Base-by-base conservation (phyloP, 2,888 invertebrate species). In the Drosophila cognata region DNA sequence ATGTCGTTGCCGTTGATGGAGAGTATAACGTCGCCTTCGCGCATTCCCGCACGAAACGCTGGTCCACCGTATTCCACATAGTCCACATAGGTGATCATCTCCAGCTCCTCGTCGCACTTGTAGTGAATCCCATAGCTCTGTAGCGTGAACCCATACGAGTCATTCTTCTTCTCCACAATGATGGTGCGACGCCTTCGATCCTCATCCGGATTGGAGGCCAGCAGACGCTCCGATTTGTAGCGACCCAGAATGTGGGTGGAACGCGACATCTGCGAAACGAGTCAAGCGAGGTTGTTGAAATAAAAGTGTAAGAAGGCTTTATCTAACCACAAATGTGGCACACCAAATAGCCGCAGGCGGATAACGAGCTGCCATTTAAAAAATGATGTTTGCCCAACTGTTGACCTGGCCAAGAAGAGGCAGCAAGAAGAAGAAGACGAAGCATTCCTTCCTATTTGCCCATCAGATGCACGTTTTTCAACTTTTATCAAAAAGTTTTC, bases 111-210 rank as follows among this genome's bases (percentile, higher is more conserved):
- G 88, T 97, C 98, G 94, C 96, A 96, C 92, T 98, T 98, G 93
- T 99, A 98, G 92, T 98, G 98, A 73, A 99, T 98, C 41, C 99
- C 99, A 92, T 99, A 99, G 88, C 98, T 99, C 95, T 99, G 99
- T 46, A 99, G 94, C 0, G 99, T 99, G 93, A 99, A 99, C 18
- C 99, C 99, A 92, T 97, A 99, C 36, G 97, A 97, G 52, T 96
- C 96, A 92, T 96, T 97, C 92, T 96, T 97, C 94, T 97, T 97
- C 93, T 98, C 98, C 7, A 98, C 96, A 72, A 99, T 98, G 72
- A 99, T 98, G 21, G 99, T 97, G 51, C 99, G 95, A 71, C 97
- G 95, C 28, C 97, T 94, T 88, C 98, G 96, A 92, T 98, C 98
- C 86, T 97, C 97, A 82, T 97, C 97, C 11, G 96, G 95, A 88